phyloP scores from a whole-genome alignment of 2,888 invertebrate species.

The Apodemia duryi region DNA sequence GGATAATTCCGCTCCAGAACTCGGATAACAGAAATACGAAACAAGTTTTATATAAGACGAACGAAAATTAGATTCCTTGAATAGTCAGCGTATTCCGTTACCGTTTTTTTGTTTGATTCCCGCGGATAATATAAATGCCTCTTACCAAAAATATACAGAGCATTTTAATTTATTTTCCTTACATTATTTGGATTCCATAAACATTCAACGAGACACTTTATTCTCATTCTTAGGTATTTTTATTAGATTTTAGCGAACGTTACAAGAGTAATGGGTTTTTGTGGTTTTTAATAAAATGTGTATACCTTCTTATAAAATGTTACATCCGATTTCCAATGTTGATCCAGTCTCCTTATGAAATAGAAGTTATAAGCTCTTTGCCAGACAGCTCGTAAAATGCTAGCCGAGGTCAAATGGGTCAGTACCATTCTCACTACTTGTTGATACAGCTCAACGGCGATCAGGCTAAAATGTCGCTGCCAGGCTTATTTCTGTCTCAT shows the following conservation, averaged over 20 bases:
- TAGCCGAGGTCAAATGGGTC: too few relatives aligned
- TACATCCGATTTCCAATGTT: background rate
- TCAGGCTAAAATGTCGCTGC: too few relatives aligned
- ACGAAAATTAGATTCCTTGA: constrained; percentile 28
- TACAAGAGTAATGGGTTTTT: constrained; percentile 4
- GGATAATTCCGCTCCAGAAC: background rate
- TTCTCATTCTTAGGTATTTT: constrained; percentile 10
- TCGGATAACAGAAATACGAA: constrained; percentile 5
- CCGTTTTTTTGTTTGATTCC: constrained; percentile 26
- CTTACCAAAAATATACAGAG: constrained; percentile 24
- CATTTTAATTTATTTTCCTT: constrained; percentile 26
- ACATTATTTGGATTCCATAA: constrained; percentile 22
- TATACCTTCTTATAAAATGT: background rate
- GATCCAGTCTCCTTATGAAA: background rate
- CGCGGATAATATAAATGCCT: constrained; percentile 27
- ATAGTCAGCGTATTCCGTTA: constrained; percentile 21
- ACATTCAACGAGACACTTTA: constrained; percentile 9
- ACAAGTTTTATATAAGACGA: constrained; percentile 5
- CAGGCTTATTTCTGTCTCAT: too few relatives aligned
- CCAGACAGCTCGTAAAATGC: too few relatives aligned
- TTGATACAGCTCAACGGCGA: too few relatives aligned
- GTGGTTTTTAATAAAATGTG: background rate
- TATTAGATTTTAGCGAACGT: background rate
- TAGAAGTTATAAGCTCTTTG: too few relatives aligned
- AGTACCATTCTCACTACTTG: too few relatives aligned